Conservation (phyloP, 2,888 invertebrate genomes). For the Tetragnatha montana region DNA sequence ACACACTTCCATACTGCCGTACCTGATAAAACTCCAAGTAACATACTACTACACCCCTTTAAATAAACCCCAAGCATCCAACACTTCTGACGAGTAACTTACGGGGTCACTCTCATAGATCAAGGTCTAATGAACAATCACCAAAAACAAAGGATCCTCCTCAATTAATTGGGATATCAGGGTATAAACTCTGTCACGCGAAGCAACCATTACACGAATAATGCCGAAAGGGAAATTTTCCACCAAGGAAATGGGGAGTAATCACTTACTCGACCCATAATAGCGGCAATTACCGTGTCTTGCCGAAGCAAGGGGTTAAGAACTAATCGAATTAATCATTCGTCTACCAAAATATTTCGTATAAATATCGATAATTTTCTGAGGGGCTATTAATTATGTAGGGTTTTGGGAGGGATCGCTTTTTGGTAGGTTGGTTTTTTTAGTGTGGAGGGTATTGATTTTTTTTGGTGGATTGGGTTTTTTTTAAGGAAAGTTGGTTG, state of each 20-base stretch:
- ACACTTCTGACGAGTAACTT: too few relatives aligned
- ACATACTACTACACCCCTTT: too few relatives aligned
- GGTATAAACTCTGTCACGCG: conserved; percentile 29
- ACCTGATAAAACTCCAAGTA: too few relatives aligned
- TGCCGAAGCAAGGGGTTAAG: conserved; percentile 54
- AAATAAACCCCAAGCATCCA: too few relatives aligned
- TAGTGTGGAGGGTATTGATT: too few relatives aligned
- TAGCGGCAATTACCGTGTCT: conserved; percentile 56
- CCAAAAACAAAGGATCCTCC: conserved; percentile 18
- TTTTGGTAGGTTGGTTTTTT: background rate
- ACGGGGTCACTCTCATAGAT: background rate
- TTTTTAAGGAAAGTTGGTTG: too few relatives aligned
- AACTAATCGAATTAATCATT: conserved; percentile 61
- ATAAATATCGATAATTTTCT: conserved; percentile 44
- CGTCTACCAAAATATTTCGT: conserved; percentile 41
- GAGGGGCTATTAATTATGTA: conserved; percentile 12
- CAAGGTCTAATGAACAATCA: background rate
- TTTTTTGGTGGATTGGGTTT: too few relatives aligned
- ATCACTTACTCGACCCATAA: conserved; percentile 52
- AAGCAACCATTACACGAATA: conserved; percentile 14
- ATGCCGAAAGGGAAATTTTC: conserved; percentile 22
- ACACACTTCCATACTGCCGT: too few relatives aligned
- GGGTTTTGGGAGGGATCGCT: background rate
- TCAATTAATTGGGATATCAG: conserved; percentile 49
- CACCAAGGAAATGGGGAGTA: conserved; percentile 39